Evolutionary conservation across 1,140 invertebrate genomes (phyloP).

Genomic region (Temnothorax longispinosus): DNA sequence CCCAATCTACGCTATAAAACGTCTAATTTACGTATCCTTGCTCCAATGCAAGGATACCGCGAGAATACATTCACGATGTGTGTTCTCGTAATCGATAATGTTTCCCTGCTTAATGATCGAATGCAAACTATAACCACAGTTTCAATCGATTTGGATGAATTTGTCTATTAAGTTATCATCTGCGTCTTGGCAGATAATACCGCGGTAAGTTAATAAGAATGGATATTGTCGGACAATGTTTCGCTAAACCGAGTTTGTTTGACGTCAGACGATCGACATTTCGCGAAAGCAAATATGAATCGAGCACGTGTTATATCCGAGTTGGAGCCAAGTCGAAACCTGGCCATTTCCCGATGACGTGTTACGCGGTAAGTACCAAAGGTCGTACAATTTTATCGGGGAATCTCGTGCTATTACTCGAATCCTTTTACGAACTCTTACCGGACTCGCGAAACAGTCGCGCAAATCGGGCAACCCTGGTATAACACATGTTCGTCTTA

Average conservation of each 20-base stretch:
- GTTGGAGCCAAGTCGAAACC: not conserved
- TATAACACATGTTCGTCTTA: conserved; percentile 64
- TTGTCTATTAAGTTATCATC: conserved; percentile 25
- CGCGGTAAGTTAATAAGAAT: not conserved
- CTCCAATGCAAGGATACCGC: not conserved
- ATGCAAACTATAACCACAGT: not conserved
- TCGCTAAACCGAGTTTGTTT: not conserved
- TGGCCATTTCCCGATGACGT: conserved; percentile 25
- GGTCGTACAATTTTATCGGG: conserved; percentile 25
- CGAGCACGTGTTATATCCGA: conserved; percentile 25
- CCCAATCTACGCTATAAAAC: not conserved
- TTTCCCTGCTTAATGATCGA: not conserved
- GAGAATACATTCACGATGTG: not conserved
- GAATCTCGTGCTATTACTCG: not conserved
- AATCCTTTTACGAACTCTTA: conserved; percentile 48
- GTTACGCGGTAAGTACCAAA: conserved; percentile 36
- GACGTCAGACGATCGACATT: conserved; percentile 33
- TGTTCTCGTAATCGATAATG: not conserved
- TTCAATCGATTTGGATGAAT: not conserved
- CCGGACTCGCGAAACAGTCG: conserved; percentile 51
- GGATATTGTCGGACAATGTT: not conserved
- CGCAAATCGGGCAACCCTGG: conserved; percentile 66
- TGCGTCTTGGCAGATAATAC: not conserved
- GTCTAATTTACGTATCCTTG: conserved; percentile 28
- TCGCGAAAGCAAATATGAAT: conserved; percentile 24